Base-by-base conservation (phyloP, 2,797 vertebrate genomes). In the Chaunax sp. region DNA sequence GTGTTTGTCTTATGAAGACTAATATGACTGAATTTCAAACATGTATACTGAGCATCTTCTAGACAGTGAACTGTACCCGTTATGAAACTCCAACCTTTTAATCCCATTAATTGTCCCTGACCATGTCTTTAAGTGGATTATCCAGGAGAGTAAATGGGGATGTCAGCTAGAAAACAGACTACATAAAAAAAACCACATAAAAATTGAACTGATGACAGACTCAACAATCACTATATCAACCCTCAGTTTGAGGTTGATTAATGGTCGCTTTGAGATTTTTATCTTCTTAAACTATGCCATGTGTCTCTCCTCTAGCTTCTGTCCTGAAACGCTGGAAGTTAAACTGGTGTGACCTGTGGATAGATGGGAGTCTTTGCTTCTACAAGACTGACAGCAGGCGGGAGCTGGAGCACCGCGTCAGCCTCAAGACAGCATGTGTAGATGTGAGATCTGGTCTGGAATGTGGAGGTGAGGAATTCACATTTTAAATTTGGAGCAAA, bases 291-390 rank as follows among this genome's bases (percentile, higher is more conserved):
- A 1, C 16, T 30, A 33, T 43, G 50, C n/a, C 49, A 1, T 0
- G 5, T 53, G 7, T 53, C 13, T 52, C 30, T 66, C 43, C 4
- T 50, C 33, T 63, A 99, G 98, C 95, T 46, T 96, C 96, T 4
- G 87, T 98, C 69, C 87, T 99, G 16, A 96, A 93, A 54, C 95
- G 96, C 77, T 99, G 98, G 98, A 98, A 96, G 89, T 86, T 95
- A 25, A 97, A 97, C 87, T 99, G 98, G 98, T 98, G 97, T 0
- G 96, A 98, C 55, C 92, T 99, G 2, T 99, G 97, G 96, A 85
- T 98, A 19, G 98, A 99, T 0, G 97, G 98, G 26, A 96, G 92
- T 52, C 87, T 98, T 41, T 93, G 97, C 50, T 98, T 97, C 82
- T 99, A 98, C 74, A 95, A 92, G 0, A 95, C 92, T 0, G 94